Evolutionary conservation across 2,797 vertebrate species (phyloP).

Genomic region (Ispidina lecontei): DNA sequence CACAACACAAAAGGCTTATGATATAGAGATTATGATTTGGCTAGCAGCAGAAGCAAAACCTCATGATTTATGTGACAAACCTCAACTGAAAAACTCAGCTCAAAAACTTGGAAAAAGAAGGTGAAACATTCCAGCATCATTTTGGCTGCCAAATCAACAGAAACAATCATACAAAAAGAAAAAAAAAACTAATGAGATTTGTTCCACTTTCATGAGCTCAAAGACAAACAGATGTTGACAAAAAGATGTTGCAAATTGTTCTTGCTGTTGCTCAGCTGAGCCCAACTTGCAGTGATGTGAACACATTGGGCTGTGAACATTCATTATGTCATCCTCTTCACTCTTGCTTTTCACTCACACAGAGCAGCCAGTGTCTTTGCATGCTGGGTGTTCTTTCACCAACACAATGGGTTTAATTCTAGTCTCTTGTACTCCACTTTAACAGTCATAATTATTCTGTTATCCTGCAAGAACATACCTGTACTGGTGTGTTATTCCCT

Average conservation of each 20-base stretch:
- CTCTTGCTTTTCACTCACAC: not conserved
- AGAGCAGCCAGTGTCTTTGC: not conserved
- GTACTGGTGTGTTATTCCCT: not conserved
- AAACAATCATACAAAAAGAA: conserved; percentile 28
- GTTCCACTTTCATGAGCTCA: conserved; percentile 28
- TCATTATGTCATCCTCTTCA: not conserved
- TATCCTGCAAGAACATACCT: not conserved
- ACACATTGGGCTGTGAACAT: not conserved
- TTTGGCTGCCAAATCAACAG: conserved; percentile 53
- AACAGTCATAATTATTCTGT: not conserved
- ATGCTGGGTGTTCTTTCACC: not conserved
- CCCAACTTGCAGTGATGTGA: not conserved
- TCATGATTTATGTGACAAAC: conserved; percentile 63
- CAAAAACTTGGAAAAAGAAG: conserved; percentile 50
- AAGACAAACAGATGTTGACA: conserved; percentile 65
- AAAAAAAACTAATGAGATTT: conserved; percentile 34
- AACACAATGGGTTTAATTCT: not conserved
- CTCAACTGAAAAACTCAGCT: conserved; percentile 29
- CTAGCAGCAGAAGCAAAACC: conserved; percentile 46
- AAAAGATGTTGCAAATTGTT: conserved; percentile 32
- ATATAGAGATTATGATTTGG: conserved; percentile 47
- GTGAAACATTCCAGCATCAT: conserved; percentile 56
- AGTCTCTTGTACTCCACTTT: not conserved
- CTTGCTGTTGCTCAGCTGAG: not conserved
- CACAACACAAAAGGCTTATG: conserved; percentile 21